Evolutionary conservation across 23 tunicate species (phyloP).

Genomic region (Ciona savignyi): DNA sequence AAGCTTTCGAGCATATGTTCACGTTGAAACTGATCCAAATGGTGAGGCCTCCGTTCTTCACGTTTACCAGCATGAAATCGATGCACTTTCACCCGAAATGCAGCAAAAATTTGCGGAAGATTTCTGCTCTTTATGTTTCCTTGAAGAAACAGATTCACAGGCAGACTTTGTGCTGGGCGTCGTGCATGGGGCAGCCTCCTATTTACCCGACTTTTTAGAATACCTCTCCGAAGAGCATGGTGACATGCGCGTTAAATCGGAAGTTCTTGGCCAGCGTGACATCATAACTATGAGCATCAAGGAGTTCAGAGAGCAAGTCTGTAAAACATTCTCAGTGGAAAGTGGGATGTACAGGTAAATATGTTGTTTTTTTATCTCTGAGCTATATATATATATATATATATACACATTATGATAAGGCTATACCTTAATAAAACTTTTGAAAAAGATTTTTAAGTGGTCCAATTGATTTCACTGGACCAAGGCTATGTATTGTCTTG

Average conservation of each 20-base stretch:
- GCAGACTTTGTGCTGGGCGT: constrained; percentile 93
- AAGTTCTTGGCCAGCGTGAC: constrained; percentile 81
- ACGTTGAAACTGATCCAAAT: constrained; percentile 83
- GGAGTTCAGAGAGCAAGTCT: constrained; percentile 70
- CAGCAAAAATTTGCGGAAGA: constrained; percentile 65
- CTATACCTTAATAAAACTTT: too few relatives aligned
- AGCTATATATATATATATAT: not conserved
- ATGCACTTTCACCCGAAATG: constrained; percentile 36
- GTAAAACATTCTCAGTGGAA: constrained; percentile 52
- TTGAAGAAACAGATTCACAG: constrained; percentile 29
- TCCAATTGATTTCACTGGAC: too few relatives aligned
- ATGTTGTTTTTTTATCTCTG: not conserved
- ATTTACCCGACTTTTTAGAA: constrained; percentile 82
- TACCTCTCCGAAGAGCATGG: constrained; percentile 73
- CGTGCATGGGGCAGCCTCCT: constrained; percentile 62
- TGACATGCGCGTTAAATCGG: constrained; percentile 69
- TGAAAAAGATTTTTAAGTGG: too few relatives aligned
- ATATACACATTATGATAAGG: too few relatives aligned
- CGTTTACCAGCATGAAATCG: constrained; percentile 76
- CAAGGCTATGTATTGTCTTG: too few relatives aligned
- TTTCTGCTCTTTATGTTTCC: constrained; percentile 67
- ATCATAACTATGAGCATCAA: constrained; percentile 46
- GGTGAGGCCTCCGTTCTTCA: constrained; percentile 88
- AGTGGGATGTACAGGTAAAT: constrained; percentile 90
- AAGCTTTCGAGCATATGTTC: constrained; percentile 57